phyloP scores from a whole-genome alignment of 2,888 invertebrate genomes.

The Morpho achilles region DNA sequence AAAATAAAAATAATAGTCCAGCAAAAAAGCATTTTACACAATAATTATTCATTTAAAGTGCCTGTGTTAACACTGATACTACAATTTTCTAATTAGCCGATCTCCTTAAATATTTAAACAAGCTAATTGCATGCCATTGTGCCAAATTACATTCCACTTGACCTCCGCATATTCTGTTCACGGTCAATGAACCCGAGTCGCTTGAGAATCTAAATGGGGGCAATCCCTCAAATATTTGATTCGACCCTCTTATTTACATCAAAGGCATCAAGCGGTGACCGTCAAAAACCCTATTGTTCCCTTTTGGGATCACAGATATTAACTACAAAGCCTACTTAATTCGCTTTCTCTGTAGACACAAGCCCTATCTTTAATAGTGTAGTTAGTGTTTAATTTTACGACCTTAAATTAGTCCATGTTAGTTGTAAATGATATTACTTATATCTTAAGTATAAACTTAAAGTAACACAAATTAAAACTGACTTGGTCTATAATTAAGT shows the following conservation, averaged over 20 bases:
- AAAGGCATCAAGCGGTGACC: slow-evolving; percentile 54
- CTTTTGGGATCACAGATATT: slow-evolving; percentile 49
- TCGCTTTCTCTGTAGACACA: slow-evolving; percentile 7
- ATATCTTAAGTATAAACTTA: no score
- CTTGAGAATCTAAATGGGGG: slow-evolving; percentile 26
- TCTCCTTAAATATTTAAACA: slow-evolving; percentile 14
- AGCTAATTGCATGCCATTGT: slow-evolving; percentile 20
- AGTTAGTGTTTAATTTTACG: no score
- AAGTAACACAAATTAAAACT: no score
- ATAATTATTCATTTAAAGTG: no score
- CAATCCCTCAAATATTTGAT: slow-evolving; percentile 48
- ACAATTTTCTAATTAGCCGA: slow-evolving; percentile 13
- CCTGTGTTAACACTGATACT: neutral
- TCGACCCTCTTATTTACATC: slow-evolving; percentile 44
- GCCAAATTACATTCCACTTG: slow-evolving; percentile 17
- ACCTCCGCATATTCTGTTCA: slow-evolving; percentile 13
- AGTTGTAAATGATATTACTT: no score
- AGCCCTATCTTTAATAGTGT: neutral
- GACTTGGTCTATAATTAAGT: no score
- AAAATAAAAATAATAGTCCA: no score
- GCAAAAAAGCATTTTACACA: no score
- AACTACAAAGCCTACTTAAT: slow-evolving; percentile 16
- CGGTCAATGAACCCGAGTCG: slow-evolving; percentile 23
- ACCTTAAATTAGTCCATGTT: no score
- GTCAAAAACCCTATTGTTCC: slow-evolving; percentile 53